A percentile compares a stretch with the other conserved stretches of the same genome.
Conservation (phyloP, 2,797 vertebrate genomes). For the Buceros bicornis region DNA sequence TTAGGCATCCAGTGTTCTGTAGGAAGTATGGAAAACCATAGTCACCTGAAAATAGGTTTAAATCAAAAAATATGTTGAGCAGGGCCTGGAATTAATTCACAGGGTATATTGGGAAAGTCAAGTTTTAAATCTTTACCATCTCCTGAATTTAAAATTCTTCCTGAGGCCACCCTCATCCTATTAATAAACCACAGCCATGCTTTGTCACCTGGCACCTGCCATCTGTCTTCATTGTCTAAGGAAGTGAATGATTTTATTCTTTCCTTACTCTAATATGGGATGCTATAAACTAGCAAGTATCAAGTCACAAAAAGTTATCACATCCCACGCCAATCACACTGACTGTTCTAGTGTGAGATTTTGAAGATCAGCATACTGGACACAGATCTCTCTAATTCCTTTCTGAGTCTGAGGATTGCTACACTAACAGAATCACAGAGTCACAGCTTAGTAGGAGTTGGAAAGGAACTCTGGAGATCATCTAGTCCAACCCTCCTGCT, state of each 20-base stretch:
- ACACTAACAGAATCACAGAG: no score
- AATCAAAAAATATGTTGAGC: background rate
- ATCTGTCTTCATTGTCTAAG: background rate
- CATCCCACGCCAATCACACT: background rate
- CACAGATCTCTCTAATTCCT: background rate
- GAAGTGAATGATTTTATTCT: background rate
- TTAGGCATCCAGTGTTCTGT: background rate
- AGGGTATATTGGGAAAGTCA: background rate
- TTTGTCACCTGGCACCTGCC: background rate
- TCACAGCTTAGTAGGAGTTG: no score
- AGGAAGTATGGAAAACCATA: background rate
- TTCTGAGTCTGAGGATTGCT: background rate
- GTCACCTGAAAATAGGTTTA: background rate
- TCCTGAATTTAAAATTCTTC: background rate
- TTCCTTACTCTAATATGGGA: background rate
- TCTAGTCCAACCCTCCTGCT: no score
- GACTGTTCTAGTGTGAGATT: background rate
- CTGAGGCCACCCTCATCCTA: background rate
- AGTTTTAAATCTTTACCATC: background rate
- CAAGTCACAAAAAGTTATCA: background rate
- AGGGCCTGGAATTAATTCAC: background rate
- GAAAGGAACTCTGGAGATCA: no score
- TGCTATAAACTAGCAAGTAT: background rate
- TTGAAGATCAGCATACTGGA: background rate
- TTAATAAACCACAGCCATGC: background rate